Base-by-base conservation (phyloP, 2,888 invertebrate genomes). In the Ptilodon capucinus region DNA sequence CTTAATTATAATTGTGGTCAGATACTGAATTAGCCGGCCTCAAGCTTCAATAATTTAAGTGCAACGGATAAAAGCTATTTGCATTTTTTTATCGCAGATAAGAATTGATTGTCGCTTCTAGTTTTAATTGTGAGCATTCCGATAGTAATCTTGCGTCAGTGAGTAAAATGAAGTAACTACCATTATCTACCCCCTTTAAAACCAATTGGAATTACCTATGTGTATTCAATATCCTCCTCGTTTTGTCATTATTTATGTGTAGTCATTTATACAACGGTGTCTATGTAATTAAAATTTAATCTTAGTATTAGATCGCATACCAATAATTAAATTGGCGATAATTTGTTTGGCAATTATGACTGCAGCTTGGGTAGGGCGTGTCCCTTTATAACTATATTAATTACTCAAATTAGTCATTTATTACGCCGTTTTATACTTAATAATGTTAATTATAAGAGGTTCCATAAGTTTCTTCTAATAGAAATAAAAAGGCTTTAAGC, bases 1-100 rank as follows among this genome's bases (percentile, higher is more conserved):
- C 76, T 81, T 79, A 72, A 75, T 76, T 82, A 76, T 83, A 80
- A 84, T 80, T 80, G 79, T 66, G 58, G 63, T 56, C 63, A 67
- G 75, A 74, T 74, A 69, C 70, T 55, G 74, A 76, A 78, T 65
- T 65, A 64, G 65, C 51, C 58, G 55, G 57, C 57, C 58, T 57
- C 56, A 60, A 51, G 55, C 54, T 42, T 53, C 46, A 38, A 42
- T 48, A 53, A 53, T 59, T 51, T 53, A 47, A 41, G 44, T 32
- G 38, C 25, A 46, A 44, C 42, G 32, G 51, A 54, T 42, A 50
- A 45, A 43, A 45, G 28, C 42, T 52, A 62, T 62, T 57, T 53
- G 49, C 32, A 23, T 25, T 34, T 36, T n/a, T 44, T 57, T 62
- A 48, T 48, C 48, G 40, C 25, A 54, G 64, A 65, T 63, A 67